Base-by-base conservation (phyloP, 2,797 vertebrate genomes). In the Helostoma temminkii region DNA sequence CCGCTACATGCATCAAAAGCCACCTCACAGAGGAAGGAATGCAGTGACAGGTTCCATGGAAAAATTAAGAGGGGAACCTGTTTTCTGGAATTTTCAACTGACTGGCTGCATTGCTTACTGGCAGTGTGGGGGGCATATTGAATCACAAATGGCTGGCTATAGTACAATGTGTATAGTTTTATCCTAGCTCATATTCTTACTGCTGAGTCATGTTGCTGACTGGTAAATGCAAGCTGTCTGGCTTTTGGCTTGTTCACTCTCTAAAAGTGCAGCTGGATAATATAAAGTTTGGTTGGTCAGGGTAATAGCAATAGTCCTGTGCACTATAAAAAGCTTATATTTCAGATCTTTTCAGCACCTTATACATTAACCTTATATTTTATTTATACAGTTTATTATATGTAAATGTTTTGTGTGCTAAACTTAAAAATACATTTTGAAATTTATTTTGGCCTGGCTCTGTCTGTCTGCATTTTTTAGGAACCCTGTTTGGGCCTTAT, bases 31-130 rank as follows among this genome's bases (percentile, higher is more conserved):
- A 68, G 90, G 76, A 52, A 84, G 83, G 86, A 92, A 91, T 89
- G 86, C 66, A 74, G 69, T 34, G 71, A 84, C 88, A 91, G 88
- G 88, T 92, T 89, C 81, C 68, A 76, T 80, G 84, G 88, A 90
- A 91, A 88, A 82, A 58, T 21, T 21, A 79, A 78, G 66, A 74
- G 39, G 57, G 50, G 71, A 85, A 80, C 67, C 74, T 80, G 80
- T 82, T 84, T 63, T 73, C 70, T 80, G 72, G 66, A 46, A 52
- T 67, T 74, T 83, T 59, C 21, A 18, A 74, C 52, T 71, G 37
- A 58, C 65, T 71, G 50, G 43, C 61, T 66, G 49, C 63, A 76
- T 72, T 11, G 7, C 66, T 78, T 75, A 67, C 77, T 76, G 61
- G 57, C 80, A 59, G 58, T 65, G 76, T 82, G 81, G 82, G 73